phyloP scores from a whole-genome alignment of 2,888 invertebrate genomes.

The Beris morrisii region DNA sequence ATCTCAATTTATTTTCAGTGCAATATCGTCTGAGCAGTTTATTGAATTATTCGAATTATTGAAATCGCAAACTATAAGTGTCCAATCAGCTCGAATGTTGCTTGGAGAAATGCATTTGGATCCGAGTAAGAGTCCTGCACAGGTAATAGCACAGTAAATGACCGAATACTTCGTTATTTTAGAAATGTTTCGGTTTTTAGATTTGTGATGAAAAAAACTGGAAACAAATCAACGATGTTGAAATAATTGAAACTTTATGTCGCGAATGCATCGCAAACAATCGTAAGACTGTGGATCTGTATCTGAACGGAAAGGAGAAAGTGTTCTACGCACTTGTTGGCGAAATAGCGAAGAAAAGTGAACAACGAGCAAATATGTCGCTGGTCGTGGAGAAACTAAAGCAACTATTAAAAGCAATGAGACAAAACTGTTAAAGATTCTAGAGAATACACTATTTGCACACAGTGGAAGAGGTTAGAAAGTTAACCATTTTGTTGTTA shows the following conservation, averaged over 20 bases:
- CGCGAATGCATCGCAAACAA: constrained; percentile 64
- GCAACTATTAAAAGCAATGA: constrained; percentile 60
- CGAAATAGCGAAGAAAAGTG: constrained; percentile 62
- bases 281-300: constrained; percentile 67
- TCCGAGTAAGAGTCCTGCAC: constrained; percentile 53
- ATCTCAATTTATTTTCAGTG: constrained; percentile 52
- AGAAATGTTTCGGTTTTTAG: constrained; percentile 51
- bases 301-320: constrained; percentile 70
- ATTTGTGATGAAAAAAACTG: constrained; percentile 67
- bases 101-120: constrained; percentile 57
- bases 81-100: constrained; percentile 61
- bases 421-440: too few species aligned
- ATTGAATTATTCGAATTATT: constrained; percentile 66
- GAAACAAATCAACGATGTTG: constrained; percentile 64
- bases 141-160: constrained; percentile 43
- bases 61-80: constrained; percentile 64
- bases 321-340: constrained; percentile 68
- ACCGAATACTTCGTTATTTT: constrained; percentile 43
- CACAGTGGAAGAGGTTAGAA: too few species aligned
- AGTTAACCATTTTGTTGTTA: not conserved
- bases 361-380: constrained; percentile 70
- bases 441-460: too few species aligned
- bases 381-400: constrained; percentile 64
- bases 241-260: constrained; percentile 65
- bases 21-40: constrained; percentile 59